These are phyloP conservation scores for Bellardia pandia DNA, from an alignment of 2,888 invertebrate species.

Conservation along the genomic window DNA sequence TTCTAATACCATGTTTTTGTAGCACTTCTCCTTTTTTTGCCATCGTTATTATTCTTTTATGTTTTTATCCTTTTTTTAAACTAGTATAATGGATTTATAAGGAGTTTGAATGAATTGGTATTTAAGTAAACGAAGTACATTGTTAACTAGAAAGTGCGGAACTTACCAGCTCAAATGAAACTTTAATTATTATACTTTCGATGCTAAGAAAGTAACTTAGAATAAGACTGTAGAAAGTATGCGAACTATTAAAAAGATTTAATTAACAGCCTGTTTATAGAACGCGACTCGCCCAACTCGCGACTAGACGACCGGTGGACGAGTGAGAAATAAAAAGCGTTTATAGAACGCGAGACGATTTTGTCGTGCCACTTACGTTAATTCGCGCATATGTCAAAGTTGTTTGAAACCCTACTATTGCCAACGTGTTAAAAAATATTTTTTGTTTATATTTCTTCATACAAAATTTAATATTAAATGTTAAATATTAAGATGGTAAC, in stretches of 20 bases:
- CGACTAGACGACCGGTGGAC: no score
- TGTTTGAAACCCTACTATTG: no score
- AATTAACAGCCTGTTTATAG: no score
- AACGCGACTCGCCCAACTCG: no score
- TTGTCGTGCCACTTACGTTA: no score
- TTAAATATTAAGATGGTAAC: no score
- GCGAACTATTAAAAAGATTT: slow-evolving; percentile 16
- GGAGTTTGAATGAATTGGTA: slow-evolving; percentile 49
- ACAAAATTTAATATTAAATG: no score
- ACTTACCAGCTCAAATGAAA: slow-evolving; percentile 22
- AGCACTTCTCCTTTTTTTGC: slow-evolving; percentile 31
- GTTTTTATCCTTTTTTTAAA: slow-evolving; percentile 13
- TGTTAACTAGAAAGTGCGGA: slow-evolving; percentile 5
- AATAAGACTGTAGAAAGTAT: neutral
- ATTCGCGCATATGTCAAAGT: no score
- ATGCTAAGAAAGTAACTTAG: neutral
- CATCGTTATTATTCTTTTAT: slow-evolving; percentile 14
- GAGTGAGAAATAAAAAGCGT: no score
- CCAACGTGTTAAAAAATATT: no score
- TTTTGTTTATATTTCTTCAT: no score
- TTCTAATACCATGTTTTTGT: slow-evolving; percentile 53
- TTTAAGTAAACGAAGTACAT: slow-evolving; percentile 45
- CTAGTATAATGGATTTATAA: slow-evolving; percentile 47
- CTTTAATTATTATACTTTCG: slow-evolving; percentile 26
- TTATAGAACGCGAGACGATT: no score